These are phyloP conservation scores for Cataglyphis rosenhaueri DNA, from an alignment of 2,888 invertebrate genomes.

Conservation along the genomic window DNA sequence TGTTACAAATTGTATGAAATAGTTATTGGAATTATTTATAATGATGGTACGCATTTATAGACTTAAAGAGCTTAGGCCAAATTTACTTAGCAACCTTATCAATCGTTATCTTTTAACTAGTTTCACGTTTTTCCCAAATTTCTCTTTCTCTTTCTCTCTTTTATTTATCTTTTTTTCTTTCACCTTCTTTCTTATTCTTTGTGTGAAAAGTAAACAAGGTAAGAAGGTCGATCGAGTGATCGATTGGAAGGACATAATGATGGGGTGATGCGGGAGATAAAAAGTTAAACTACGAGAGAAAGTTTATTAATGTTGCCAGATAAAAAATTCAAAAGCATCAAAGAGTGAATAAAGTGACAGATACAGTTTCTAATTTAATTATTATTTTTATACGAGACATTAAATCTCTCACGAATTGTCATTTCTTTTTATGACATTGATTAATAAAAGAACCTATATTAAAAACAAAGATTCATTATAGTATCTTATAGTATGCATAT, in stretches of 20 bases:
- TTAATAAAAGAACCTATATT: not conserved
- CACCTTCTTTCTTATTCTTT: slow-evolving; percentile 14
- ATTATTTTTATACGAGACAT: slow-evolving; percentile 5
- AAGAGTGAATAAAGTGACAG: not conserved
- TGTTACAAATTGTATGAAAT: not conserved
- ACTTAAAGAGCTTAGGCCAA: slow-evolving; percentile 4
- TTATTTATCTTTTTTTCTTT: not conserved
- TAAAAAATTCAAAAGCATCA: not conserved
- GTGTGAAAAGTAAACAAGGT: not conserved
- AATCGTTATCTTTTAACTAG: slow-evolving; percentile 29
- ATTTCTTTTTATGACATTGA: not conserved
- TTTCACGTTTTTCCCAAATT: not conserved
- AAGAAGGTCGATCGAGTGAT: slow-evolving; percentile 21
- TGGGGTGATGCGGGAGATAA: slow-evolving; percentile 9
- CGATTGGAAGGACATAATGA: slow-evolving; percentile 29
- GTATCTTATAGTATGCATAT: not conserved
- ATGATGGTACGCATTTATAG: not conserved
- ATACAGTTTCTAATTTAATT: slow-evolving; percentile 3
- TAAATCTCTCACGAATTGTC: slow-evolving; percentile 9
- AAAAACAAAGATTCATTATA: not conserved
- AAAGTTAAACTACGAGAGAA: slow-evolving; percentile 6
- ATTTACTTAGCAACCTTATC: slow-evolving; percentile 2
- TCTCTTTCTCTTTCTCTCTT: not conserved
- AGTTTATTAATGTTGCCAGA: slow-evolving; percentile 9
- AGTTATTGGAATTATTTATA: slow-evolving; percentile 21